Evolutionary conservation across 2,888 invertebrate genomes (phyloP), one percentile per base, ranked within the genome.

Genomic region (Drosophila mulleri): DNA sequence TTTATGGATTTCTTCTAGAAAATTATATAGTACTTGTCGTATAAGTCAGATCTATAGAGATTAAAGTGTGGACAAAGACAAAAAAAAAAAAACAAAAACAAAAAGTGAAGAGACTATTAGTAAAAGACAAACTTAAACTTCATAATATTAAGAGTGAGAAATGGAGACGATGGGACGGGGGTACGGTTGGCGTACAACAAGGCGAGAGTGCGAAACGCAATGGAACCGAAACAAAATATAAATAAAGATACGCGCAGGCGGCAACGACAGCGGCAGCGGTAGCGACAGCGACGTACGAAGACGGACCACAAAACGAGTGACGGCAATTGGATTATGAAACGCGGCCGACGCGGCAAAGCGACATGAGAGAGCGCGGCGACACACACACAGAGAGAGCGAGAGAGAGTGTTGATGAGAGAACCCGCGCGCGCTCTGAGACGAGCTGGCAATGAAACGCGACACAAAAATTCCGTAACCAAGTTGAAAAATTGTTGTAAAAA

Each of bases 161-260:
- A 20, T 58, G 16, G 37, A 47, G 3, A 7, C 2, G 58, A 41
- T 60, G 56, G 58, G 58, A 65, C 65, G 57, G 57, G 16, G 9
- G n/a, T 47, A 65, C 47, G 29, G 18, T 7, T 67, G 62, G 57
- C 37, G 37, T 16, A 39, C 37, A 16, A 39, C 16, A 39, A 16
- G 37, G 16, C 67, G 70, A 63, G 68, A 56, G 62, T 64, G 60
- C 64, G 82, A 70, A 87, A 89, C 82, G 62, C 37, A 53, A 67
- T 84, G 87, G 78, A 76, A 82, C 56, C 74, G 85, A 68, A 89
- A 87, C 88, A 89, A 86, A 86, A 89, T 89, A 89, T 87, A 85
- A 89, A 85, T 85, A 85, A 85, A 82, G 80, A 83, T 83, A 88
- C 81, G 72, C 76, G 75, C 76, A 72, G 69, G 58, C 65, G 59